Percentiles rank a stretch among this genome's conserved stretches.
These are phyloP conservation scores for Sciurus vulgaris DNA, from an alignment of 2,797 vertebrate species.

Conservation along the genomic window DNA sequence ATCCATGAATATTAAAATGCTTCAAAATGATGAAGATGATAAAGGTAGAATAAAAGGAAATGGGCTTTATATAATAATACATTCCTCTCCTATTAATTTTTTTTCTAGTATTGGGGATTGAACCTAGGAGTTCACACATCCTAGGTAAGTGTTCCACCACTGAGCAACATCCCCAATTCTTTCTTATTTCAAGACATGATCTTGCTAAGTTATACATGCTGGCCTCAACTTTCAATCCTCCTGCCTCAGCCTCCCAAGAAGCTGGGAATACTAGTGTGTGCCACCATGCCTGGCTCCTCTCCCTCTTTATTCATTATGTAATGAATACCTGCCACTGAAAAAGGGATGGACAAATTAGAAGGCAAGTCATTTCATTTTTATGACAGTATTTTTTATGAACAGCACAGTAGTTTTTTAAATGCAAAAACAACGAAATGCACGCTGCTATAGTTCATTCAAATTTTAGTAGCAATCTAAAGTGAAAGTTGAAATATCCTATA, in stretches of 20 bases:
- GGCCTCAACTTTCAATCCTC: neutral
- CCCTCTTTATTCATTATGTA: neutral
- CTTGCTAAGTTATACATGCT: neutral
- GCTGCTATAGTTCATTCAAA: neutral
- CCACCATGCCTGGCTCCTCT: neutral
- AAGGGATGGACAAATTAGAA: neutral
- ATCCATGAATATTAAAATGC: constrained; percentile 57
- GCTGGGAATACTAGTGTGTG: neutral
- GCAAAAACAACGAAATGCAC: neutral
- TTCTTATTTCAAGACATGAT: neutral
- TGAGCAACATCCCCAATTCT: neutral
- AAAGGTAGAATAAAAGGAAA: constrained; percentile 15
- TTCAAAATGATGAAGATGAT: constrained; percentile 19
- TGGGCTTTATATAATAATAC: neutral
- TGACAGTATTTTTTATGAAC: constrained; percentile 18
- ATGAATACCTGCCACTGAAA: neutral
- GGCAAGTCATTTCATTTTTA: constrained; percentile 45
- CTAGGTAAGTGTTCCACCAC: neutral
- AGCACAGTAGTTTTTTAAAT: neutral
- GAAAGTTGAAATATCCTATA: neutral
- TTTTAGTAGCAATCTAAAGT: neutral
- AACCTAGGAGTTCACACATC: neutral
- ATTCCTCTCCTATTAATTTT: neutral
- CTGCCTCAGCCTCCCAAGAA: neutral
- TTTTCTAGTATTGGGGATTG: neutral